phyloP scores from a whole-genome alignment of 2,888 invertebrate species.

The Netelia inedita region DNA sequence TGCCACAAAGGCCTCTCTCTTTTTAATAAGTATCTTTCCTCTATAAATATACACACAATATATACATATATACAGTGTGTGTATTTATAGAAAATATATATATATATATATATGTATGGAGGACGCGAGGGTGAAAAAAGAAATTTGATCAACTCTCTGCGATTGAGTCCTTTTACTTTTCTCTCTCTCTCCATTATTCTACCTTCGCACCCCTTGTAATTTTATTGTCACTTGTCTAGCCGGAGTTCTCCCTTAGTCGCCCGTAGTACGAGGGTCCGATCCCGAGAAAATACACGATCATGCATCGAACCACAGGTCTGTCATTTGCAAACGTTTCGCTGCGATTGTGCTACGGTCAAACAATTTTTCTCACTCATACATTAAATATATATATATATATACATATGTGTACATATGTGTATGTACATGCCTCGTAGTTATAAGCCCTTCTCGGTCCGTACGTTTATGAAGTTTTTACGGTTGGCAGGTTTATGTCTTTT shows the following conservation, averaged over 20 bases:
- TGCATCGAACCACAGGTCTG: constrained; percentile 14
- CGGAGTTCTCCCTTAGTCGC: background rate
- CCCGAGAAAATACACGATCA: background rate
- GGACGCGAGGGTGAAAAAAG: constrained; percentile 12
- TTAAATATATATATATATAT: background rate
- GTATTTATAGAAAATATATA: background rate
- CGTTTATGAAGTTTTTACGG: constrained; percentile 77
- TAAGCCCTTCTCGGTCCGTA: constrained; percentile 61
- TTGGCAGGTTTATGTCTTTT: constrained; percentile 78
- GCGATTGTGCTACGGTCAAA: background rate
- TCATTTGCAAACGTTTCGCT: constrained; percentile 1
- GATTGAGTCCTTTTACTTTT: constrained; percentile 28
- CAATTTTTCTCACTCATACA: background rate
- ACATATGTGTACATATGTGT: background rate
- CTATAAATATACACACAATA: constrained; percentile 4
- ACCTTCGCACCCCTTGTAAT: constrained; percentile 3
- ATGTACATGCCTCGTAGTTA: constrained; percentile 60
- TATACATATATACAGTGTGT: background rate
- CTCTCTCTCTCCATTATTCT: constrained; percentile 6
- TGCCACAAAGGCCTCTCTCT: constrained; percentile 23
- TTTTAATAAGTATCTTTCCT: constrained; percentile 60
- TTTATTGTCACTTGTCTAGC: constrained; percentile 25
- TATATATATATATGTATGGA: constrained; percentile 1
- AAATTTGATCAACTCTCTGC: constrained; percentile 36
- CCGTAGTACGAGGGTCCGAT: background rate